Conservation (phyloP, 2,113 vertebrate species). For the Ceratotherium simum region DNA sequence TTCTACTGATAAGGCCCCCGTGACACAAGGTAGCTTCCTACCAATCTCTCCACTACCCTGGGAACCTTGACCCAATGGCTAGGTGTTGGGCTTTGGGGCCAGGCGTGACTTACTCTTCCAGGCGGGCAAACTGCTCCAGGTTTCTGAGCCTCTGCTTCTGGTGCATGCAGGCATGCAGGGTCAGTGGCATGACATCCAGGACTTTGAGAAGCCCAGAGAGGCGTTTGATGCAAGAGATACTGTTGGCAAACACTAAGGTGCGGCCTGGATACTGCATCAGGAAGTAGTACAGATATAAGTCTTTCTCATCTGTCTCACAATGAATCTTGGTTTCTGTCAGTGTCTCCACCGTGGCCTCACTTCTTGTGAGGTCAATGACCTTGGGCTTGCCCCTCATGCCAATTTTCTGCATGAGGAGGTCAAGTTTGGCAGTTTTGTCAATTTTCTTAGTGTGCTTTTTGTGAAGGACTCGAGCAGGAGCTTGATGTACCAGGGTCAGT, state of each 20-base stretch:
- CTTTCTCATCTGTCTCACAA: constrained; percentile 95
- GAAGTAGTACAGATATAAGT: constrained; percentile 97
- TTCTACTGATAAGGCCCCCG: neutral
- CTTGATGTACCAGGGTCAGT: constrained; percentile 93
- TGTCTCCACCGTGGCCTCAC: constrained; percentile 95
- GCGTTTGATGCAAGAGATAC: constrained; percentile 97
- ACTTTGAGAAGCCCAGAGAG: constrained; percentile 94
- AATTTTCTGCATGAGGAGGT: constrained; percentile 94
- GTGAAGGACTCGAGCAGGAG: constrained; percentile 92
- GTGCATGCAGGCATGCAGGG: constrained; percentile 98
- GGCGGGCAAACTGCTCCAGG: constrained; percentile 95
- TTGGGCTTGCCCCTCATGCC: constrained; percentile 96
- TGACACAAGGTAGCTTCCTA: neutral
- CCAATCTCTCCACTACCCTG: neutral
- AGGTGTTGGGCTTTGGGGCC: neutral
- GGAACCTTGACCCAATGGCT: neutral
- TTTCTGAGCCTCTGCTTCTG: constrained; percentile 98
- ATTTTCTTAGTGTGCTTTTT: constrained; percentile 92
- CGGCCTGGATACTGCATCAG: constrained; percentile 95
- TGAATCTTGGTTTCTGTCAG: constrained; percentile 96
- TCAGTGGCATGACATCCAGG: constrained; percentile 91
- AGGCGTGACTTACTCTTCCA: constrained; percentile 90
- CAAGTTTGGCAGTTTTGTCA: constrained; percentile 92
- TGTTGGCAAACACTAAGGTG: constrained; percentile 98
- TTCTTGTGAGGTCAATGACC: constrained; percentile 96